A percentile compares a stretch with the other conserved stretches of the same genome.
Evolutionary conservation across 2,797 vertebrate genomes (phyloP).

Genomic region (Poeciliopsis gracilis): DNA sequence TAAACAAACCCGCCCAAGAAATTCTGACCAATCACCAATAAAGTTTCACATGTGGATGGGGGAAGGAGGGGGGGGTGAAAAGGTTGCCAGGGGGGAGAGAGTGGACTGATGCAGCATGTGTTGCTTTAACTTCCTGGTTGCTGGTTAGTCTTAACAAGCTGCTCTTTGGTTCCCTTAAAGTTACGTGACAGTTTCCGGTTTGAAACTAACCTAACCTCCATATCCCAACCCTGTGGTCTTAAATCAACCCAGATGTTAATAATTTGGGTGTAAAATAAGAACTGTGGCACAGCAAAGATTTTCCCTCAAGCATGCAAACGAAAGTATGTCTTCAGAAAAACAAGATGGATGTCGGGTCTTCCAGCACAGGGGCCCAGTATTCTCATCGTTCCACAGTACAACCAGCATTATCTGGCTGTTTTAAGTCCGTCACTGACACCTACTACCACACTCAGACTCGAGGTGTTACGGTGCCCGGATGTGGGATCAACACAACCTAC

Average conservation of each 20-base stretch:
- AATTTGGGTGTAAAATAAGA: not conserved
- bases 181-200: not conserved
- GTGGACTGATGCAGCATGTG: not conserved
- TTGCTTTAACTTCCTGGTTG: not conserved
- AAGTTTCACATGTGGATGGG: not conserved
- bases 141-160: not conserved
- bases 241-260: no score
- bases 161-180: not conserved
- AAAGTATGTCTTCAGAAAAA: not conserved
- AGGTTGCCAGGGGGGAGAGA: not conserved
- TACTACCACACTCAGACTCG: constrained; percentile 59
- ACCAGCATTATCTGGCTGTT: constrained; percentile 10
- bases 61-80: no score
- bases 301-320: not conserved
- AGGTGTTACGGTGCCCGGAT: constrained; percentile 66
- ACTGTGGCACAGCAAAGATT: not conserved
- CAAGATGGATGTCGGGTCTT: not conserved
- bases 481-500: constrained; percentile 69
- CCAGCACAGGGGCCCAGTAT: not conserved
- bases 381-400: not conserved
- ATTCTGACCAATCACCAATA: not conserved
- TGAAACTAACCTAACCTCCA: not conserved
- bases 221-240: no score
- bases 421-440: constrained; percentile 64
- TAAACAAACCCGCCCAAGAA: not conserved